Percentiles rank a stretch among this genome's conserved stretches.
phyloP scores from a whole-genome alignment of 2,888 invertebrate genomes.

The Trissonchulus latispiculum region DNA sequence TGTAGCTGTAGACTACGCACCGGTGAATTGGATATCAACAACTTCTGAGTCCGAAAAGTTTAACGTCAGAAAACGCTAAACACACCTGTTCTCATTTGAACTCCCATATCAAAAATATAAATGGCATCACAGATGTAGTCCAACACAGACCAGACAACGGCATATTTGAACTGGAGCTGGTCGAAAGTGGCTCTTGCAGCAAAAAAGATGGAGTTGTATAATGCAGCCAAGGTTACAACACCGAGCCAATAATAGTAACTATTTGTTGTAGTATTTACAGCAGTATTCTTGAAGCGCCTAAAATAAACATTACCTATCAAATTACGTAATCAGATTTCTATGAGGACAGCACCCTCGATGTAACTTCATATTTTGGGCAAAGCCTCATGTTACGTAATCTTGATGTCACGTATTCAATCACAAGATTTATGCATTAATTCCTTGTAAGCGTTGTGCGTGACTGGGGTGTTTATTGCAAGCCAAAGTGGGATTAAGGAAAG shows the following conservation, averaged over 20 bases:
- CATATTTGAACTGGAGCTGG: constrained; percentile 67
- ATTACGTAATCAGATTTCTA: no score
- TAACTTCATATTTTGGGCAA: no score
- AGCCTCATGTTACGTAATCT: neutral
- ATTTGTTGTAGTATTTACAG: constrained; percentile 65
- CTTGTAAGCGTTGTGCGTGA: neutral
- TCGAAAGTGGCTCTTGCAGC: constrained; percentile 81
- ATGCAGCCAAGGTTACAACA: constrained; percentile 70
- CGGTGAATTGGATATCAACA: no score
- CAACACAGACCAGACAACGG: constrained; percentile 66
- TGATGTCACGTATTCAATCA: neutral
- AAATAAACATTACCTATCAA: no score
- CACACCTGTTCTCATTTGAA: constrained; percentile 79
- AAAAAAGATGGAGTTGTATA: constrained; percentile 83
- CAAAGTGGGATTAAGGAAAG: no score
- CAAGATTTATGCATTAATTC: neutral
- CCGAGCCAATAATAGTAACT: constrained; percentile 81
- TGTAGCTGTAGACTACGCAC: no score
- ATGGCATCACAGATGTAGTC: constrained; percentile 79
- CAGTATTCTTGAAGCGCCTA: constrained; percentile 41
- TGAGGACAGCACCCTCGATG: no score
- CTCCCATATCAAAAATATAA: constrained; percentile 71
- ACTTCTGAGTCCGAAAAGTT: no score
- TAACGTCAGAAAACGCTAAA: no score
- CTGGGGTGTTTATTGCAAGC: no score